Evolutionary conservation across 2,113 vertebrate genomes (phyloP).

Genomic region (Gallinago undulata): DNA sequence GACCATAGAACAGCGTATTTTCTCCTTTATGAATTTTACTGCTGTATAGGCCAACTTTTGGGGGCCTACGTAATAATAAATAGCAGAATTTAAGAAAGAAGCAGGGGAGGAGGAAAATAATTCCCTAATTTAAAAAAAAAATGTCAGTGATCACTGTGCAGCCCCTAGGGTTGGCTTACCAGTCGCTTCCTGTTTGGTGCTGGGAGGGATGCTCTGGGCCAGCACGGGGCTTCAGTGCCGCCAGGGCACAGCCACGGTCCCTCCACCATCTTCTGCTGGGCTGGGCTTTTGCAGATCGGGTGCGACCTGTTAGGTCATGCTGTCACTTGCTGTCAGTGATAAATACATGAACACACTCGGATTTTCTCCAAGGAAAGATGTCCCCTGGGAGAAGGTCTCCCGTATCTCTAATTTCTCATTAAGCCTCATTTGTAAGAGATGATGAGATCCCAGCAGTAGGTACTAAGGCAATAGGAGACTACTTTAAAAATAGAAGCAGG

Average conservation of each 20-base stretch:
- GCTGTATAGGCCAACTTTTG: not conserved
- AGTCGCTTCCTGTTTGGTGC: accelerated
- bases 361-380: not conserved
- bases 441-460: not conserved
- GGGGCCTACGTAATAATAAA: not conserved
- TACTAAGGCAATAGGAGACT: not conserved
- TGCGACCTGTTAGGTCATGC: not conserved
- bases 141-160: accelerated
- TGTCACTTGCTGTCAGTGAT: not conserved
- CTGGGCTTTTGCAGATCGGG: accelerated
- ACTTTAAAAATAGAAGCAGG: constrained; percentile 48
- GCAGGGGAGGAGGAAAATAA: not conserved
- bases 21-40: not conserved
- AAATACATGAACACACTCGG: accelerated
- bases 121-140: not conserved
- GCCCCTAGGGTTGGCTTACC: not conserved
- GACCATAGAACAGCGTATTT: not conserved
- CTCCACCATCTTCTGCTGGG: accelerated
- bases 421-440: not conserved
- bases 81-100: not conserved
- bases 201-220: not conserved
- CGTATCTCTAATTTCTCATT: not conserved
- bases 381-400: not conserved
- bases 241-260: not conserved
- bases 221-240: accelerated